Evolutionary conservation across 2,797 vertebrate species (phyloP).

Genomic region (Gallinago solitaria): DNA sequence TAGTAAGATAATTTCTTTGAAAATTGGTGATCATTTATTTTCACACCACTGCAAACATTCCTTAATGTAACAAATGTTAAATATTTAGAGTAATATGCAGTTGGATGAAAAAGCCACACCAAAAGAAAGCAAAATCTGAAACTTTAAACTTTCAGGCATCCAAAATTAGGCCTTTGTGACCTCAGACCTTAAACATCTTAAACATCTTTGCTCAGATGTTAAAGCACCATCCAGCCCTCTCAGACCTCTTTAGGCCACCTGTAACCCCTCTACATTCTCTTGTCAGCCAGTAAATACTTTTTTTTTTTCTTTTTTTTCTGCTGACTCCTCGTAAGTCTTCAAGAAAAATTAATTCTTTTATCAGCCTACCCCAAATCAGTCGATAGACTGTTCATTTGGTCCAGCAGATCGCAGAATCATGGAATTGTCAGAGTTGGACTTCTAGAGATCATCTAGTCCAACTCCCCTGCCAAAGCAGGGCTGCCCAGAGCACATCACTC

Average conservation of each 20-base stretch:
- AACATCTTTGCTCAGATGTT: not conserved
- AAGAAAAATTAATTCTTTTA: not conserved
- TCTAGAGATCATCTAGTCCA: no score
- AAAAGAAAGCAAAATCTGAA: not conserved
- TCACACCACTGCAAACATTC: not conserved
- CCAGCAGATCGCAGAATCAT: not conserved
- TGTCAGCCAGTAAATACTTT: not conserved
- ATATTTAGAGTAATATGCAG: not conserved
- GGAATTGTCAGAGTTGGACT: no score
- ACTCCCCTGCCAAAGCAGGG: no score
- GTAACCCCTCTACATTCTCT: not conserved
- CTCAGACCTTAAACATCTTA: not conserved
- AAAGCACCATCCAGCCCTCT: accelerated
- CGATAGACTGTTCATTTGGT: not conserved
- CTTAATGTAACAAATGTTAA: not conserved
- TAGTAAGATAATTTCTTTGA: not conserved
- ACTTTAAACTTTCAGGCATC: not conserved
- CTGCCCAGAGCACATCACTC: no score
- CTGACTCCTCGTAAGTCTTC: not conserved
- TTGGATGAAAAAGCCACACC: not conserved
- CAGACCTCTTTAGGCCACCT: accelerated
- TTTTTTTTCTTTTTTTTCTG: not conserved
- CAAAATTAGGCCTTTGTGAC: not conserved
- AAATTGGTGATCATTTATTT: not conserved
- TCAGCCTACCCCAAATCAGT: not conserved